A percentile compares a stretch with the other conserved stretches of the same genome.
These are phyloP conservation scores for Parapristionchus giblindavisi DNA, from an alignment of 2,888 invertebrate species.

Conservation along the genomic window DNA sequence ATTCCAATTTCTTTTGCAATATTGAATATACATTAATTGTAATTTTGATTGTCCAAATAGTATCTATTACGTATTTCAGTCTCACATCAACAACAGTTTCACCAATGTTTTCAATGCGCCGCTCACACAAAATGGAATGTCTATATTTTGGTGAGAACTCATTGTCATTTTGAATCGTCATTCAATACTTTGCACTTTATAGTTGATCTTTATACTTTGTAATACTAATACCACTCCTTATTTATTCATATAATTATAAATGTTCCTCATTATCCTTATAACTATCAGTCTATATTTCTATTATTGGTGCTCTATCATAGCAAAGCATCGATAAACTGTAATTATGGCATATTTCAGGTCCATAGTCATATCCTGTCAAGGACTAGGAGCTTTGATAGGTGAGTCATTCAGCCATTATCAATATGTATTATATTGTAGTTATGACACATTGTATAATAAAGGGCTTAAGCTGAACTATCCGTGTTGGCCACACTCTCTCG, in stretches of 20 bases:
- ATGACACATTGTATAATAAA: no score
- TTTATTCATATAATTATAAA: no score
- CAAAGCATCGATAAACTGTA: background rate
- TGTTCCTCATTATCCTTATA: no score
- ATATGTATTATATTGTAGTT: background rate
- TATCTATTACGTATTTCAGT: slow-evolving; percentile 28
- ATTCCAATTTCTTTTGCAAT: no score
- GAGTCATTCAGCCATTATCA: background rate
- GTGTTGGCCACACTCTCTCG: no score
- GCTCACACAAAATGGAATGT: slow-evolving; percentile 41
- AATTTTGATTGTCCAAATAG: no score
- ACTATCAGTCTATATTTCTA: no score
- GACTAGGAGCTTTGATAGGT: slow-evolving; percentile 36
- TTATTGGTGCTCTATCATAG: no score
- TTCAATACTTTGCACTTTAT: background rate
- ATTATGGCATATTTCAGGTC: slow-evolving; percentile 19
- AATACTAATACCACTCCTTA: no score
- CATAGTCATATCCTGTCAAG: slow-evolving; percentile 16
- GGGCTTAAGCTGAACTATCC: no score
- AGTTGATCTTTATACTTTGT: no score
- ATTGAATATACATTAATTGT: no score
- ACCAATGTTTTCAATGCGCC: slow-evolving; percentile 42
- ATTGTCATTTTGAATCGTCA: background rate
- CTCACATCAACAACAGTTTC: slow-evolving; percentile 45
- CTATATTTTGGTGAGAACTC: slow-evolving; percentile 49